phyloP scores from a whole-genome alignment of 2,797 vertebrate species.

The Tympanoctomys barrerae region DNA sequence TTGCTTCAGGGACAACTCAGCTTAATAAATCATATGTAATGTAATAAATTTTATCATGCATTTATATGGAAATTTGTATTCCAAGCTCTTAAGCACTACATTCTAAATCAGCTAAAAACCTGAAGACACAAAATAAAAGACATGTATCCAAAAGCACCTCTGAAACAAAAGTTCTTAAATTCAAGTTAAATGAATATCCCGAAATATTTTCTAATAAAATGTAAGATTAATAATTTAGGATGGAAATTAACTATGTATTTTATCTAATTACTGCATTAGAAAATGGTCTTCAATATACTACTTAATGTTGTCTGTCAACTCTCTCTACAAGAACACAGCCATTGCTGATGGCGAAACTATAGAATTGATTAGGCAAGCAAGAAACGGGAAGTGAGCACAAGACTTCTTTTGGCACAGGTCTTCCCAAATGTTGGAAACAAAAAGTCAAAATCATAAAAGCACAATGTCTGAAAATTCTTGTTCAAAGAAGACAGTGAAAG shows the following conservation, averaged over 20 bases:
- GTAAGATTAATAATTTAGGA: background rate
- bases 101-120: background rate
- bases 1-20: constrained; percentile 71
- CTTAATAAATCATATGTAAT: constrained; percentile 77
- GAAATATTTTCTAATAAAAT: background rate
- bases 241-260: background rate
- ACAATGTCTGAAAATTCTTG: background rate
- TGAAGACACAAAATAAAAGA: background rate
- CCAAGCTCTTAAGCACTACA: constrained; percentile 47
- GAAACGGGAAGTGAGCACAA: background rate
- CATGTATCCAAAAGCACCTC: background rate
- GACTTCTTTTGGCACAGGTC: background rate
- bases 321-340: background rate
- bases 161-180: background rate
- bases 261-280: background rate
- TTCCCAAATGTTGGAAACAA: background rate
- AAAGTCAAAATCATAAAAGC: background rate
- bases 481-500: background rate
- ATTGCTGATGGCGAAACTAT: background rate
- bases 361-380: background rate
- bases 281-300: background rate
- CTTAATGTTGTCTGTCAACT: background rate
- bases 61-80: constrained; percentile 58
- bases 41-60: constrained; percentile 64
- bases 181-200: background rate